Evolutionary conservation across 2,797 vertebrate species (phyloP).

Genomic region (Acestrorhynchus altus): DNA sequence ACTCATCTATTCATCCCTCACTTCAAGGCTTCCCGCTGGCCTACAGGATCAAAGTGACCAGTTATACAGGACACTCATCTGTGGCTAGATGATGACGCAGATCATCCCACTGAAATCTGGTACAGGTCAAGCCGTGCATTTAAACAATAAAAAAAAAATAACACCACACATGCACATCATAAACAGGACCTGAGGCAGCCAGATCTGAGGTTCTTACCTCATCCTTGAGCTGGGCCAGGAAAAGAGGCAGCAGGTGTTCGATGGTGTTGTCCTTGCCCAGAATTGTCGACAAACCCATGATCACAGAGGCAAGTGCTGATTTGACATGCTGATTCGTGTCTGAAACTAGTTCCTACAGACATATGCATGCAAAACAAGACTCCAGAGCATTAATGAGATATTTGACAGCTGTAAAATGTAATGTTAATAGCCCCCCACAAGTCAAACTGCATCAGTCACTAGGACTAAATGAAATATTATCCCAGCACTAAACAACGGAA

Average conservation of each 20-base stretch:
- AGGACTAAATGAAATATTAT: conserved; percentile 31
- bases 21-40: conserved; percentile 53
- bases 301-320: conserved; percentile 87
- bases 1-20: conserved; percentile 51
- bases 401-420: conserved; percentile 35
- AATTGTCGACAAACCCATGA: conserved; percentile 88
- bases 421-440: conserved; percentile 16
- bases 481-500: conserved; percentile 19
- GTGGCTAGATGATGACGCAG: conserved; percentile 47
- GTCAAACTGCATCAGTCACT: conserved; percentile 12
- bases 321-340: conserved; percentile 91
- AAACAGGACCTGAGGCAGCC: not conserved
- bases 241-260: conserved; percentile 87
- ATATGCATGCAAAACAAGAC: not conserved
- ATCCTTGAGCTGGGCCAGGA: conserved; percentile 88
- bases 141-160: too few species aligned
- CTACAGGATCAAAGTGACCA: conserved; percentile 53
- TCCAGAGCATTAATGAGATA: conserved; percentile 16
- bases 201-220: conserved; percentile 74
- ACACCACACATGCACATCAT: not conserved
- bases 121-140: not conserved
- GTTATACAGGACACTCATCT: conserved; percentile 39
- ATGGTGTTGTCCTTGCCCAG: conserved; percentile 89
- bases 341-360: conserved; percentile 82
- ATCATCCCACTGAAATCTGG: conserved; percentile 37